Percentiles rank a stretch among this genome's conserved stretches.
Conservation (phyloP, 2,888 invertebrate species). For the Carpatolechia fugitivella region DNA sequence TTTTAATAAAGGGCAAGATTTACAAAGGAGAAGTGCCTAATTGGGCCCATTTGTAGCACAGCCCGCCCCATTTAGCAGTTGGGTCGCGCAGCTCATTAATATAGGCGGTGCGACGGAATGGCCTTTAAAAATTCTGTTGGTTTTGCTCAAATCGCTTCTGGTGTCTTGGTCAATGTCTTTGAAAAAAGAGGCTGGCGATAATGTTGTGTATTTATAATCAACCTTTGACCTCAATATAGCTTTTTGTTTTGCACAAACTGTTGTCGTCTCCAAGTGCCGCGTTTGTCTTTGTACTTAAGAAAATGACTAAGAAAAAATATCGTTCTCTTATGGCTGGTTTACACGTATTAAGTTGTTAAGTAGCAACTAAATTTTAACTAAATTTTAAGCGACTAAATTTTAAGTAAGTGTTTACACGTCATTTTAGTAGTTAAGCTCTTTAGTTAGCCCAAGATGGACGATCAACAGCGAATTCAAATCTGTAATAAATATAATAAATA, state of each 20-base stretch:
- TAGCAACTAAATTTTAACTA: no score
- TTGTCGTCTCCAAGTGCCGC: no score
- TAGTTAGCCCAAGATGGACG: no score
- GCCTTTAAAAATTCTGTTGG: conserved; percentile 17
- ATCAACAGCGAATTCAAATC: no score
- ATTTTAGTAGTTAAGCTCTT: no score
- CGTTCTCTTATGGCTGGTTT: no score
- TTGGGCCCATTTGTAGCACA: conserved; percentile 20
- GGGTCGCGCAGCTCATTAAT: conserved; percentile 20
- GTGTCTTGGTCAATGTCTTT: not conserved
- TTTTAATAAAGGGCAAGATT: conserved; percentile 16
- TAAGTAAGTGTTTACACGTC: no score
- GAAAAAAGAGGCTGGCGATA: not conserved
- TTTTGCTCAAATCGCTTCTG: conserved; percentile 8
- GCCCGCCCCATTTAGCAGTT: conserved; percentile 20
- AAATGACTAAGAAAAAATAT: no score
- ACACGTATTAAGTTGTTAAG: no score
- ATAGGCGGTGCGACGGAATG: conserved; percentile 6
- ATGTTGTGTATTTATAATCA: not conserved
- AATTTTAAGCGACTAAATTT: no score
- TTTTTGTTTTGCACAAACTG: not conserved
- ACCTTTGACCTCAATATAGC: not conserved
- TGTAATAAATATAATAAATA: no score
- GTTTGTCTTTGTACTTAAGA: no score
- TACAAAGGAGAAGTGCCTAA: conserved; percentile 16